These are phyloP conservation scores for Scaptomyza cyrtandrae DNA, from an alignment of 2,888 invertebrate species.

Conservation along the genomic window DNA sequence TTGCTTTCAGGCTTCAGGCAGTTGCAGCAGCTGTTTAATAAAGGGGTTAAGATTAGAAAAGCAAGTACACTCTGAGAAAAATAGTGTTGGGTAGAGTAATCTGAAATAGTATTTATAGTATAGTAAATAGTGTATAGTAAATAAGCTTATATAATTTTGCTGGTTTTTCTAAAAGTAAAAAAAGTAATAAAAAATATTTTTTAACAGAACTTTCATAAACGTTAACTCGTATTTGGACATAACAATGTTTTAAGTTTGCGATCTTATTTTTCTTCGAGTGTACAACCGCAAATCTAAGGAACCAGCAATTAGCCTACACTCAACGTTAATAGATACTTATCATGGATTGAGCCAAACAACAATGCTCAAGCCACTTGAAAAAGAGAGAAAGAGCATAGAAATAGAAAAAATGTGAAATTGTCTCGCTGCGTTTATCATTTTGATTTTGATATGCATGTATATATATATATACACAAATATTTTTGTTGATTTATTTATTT, in stretches of 20 bases:
- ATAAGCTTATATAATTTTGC: no score
- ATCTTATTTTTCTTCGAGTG: not conserved
- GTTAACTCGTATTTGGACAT: no score
- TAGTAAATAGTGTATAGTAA: no score
- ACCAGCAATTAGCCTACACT: constrained; percentile 65
- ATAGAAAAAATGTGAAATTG: constrained; percentile 25
- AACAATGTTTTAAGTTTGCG: no score
- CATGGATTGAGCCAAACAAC: constrained; percentile 34
- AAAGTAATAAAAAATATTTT: no score
- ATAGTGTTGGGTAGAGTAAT: not conserved
- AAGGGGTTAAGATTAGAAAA: constrained; percentile 44
- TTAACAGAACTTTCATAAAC: no score
- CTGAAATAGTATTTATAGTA: no score
- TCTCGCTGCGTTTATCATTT: constrained; percentile 45
- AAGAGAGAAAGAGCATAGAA: constrained; percentile 4
- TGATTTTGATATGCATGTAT: constrained; percentile 63
- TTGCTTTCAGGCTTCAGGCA: constrained; percentile 25
- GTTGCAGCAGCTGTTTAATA: constrained; percentile 21
- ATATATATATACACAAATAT: not conserved
- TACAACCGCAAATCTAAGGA: not conserved
- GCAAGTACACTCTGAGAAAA: not conserved
- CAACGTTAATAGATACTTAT: constrained; percentile 69
- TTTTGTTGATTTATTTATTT: constrained; percentile 58
- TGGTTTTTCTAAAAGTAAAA: no score
- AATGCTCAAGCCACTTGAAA: constrained; percentile 41